Evolutionary conservation across 2,888 invertebrate species (phyloP).

Genomic region (Sabatieria punctata): DNA sequence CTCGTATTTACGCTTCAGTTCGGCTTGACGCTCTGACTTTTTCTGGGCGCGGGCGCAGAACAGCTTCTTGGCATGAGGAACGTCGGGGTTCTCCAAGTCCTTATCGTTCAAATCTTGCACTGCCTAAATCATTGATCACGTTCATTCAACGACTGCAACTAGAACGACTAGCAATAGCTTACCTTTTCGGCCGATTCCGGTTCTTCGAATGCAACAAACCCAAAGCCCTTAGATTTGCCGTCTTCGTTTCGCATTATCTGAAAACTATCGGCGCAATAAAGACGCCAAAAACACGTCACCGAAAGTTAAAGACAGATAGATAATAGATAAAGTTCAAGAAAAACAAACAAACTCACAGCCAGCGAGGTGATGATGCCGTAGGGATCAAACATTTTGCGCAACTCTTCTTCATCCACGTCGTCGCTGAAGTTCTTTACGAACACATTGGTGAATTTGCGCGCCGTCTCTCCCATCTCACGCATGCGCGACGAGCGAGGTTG

Average conservation of each 20-base stretch:
- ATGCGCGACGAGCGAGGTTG: conserved; percentile 93
- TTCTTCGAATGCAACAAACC: conserved; percentile 94
- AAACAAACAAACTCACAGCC: neutral
- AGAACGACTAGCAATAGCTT: no score
- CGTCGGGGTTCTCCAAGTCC: conserved; percentile 23
- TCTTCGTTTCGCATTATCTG: conserved; percentile 48
- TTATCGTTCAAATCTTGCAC: conserved; percentile 78
- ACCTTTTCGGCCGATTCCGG: conserved; percentile 76
- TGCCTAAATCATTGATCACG: conserved; percentile 46
- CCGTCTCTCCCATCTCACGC: conserved; percentile 90
- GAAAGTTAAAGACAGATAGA: neutral
- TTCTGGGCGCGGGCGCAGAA: conserved; percentile 97
- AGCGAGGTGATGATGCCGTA: conserved; percentile 14
- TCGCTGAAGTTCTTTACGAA: conserved; percentile 98
- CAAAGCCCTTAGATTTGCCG: conserved; percentile 79
- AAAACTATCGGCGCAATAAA: conserved; percentile 11
- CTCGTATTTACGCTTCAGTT: conserved; percentile 87
- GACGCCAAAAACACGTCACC: neutral
- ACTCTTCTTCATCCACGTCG: conserved; percentile 73
- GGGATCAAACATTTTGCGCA: conserved; percentile 78
- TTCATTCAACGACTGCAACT: no score
- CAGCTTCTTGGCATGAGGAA: conserved; percentile 39
- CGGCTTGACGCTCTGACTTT: conserved; percentile 93
- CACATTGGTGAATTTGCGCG: conserved; percentile 85
- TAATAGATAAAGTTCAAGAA: neutral